A percentile compares a stretch with the other conserved stretches of the same genome.
These are phyloP conservation scores for Poeciliopsis turneri DNA, from an alignment of 2,797 vertebrate genomes.

Conservation along the genomic window DNA sequence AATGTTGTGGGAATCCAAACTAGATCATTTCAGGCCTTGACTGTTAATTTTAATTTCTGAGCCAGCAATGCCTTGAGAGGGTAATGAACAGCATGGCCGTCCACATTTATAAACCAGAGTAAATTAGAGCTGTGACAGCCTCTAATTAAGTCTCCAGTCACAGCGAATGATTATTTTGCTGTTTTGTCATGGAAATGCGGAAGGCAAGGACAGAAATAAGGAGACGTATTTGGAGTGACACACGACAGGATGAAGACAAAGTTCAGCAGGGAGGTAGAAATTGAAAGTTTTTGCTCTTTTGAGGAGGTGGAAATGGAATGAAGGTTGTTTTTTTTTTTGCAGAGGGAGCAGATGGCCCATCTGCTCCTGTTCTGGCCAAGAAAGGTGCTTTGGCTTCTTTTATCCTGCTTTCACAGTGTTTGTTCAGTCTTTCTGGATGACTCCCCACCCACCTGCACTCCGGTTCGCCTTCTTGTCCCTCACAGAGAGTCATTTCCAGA, in stretches of 20 bases:
- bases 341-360: slow-evolving; percentile 56
- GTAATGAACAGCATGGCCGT: slow-evolving; percentile 48
- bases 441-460: slow-evolving; percentile 31
- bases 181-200: slow-evolving; percentile 39
- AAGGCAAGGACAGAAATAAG: slow-evolving; percentile 16
- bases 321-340: slow-evolving; percentile 22
- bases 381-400: slow-evolving; percentile 34
- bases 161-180: slow-evolving; percentile 33
- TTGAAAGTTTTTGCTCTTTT: slow-evolving; percentile 48
- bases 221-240: slow-evolving; percentile 16
- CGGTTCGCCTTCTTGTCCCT: background rate
- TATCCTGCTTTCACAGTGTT: slow-evolving; percentile 40
- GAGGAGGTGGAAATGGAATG: slow-evolving; percentile 17
- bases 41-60: slow-evolving; percentile 41
- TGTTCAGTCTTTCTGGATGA: slow-evolving; percentile 39
- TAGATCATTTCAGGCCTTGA: slow-evolving; percentile 17
- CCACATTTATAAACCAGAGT: slow-evolving; percentile 41
- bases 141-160: slow-evolving; percentile 58
- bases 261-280: slow-evolving; percentile 22
- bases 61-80: slow-evolving; percentile 36
- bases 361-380: slow-evolving; percentile 33
- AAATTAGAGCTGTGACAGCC: slow-evolving; percentile 46
- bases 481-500: slow-evolving; percentile 21
- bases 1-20: slow-evolving; percentile 33
- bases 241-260: slow-evolving; percentile 34